These are phyloP conservation scores for Nephrotoma flavescens DNA, from an alignment of 2,888 invertebrate genomes.

Conservation along the genomic window DNA sequence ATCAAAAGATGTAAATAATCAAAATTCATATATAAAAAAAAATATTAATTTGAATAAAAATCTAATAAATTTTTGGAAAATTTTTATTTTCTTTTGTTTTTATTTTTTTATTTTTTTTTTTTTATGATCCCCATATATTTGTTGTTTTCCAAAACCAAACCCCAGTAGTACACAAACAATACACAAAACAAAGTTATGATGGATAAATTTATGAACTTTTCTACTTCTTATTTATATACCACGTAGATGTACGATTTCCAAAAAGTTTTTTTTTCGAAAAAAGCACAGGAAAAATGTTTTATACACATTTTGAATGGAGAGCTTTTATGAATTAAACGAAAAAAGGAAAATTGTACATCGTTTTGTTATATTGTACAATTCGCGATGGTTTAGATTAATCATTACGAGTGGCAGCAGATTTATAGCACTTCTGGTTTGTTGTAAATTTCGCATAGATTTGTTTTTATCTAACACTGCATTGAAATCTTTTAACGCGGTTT, in stretches of 20 bases:
- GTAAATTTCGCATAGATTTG: neutral
- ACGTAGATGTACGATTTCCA: neutral
- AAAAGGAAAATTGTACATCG: neutral
- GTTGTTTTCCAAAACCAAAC: neutral
- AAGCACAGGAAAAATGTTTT: neutral
- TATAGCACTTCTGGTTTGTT: neutral
- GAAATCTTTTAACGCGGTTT: neutral
- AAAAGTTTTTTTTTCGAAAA: neutral
- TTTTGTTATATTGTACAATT: neutral
- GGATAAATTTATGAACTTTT: neutral
- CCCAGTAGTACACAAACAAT: neutral
- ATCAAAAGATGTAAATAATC: neutral
- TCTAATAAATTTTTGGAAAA: neutral
- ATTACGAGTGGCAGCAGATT: neutral
- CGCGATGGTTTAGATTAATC: neutral
- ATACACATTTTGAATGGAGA: neutral
- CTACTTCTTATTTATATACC: neutral
- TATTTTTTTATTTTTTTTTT: neutral
- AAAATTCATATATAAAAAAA: neutral
- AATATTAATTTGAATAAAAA: neutral
- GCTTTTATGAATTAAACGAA: neutral
- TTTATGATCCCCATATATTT: neutral
- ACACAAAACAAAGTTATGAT: neutral
- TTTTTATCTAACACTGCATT: neutral
- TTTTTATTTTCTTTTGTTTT: neutral